Evolutionary conservation across 2,113 vertebrate genomes (phyloP), one percentile per base, ranked within the genome.

Genomic region (Siniperca chuatsi): DNA sequence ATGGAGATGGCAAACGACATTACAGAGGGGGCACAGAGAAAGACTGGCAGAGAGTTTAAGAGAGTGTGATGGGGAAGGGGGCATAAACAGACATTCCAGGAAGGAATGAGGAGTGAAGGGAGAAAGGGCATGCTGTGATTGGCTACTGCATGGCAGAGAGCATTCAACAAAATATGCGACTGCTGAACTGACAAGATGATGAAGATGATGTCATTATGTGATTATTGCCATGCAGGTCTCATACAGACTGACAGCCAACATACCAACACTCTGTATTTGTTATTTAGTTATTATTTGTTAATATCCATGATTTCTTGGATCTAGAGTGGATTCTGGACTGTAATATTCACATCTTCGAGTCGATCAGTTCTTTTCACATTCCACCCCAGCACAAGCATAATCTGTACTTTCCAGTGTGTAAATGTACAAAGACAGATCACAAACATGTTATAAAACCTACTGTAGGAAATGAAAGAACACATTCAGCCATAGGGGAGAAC

Each of bases 381-480:
- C 20, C 85, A 78, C 71, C 75, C 29, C 57, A 71, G 25, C n/a
- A 46, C 29, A 33, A 9, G 46, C 11, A 50, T 40, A 50, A 44
- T 76, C 23, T 20, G 20, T 23, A 44, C 44, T 72, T 69, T 68
- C 44, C 23, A 37, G 8, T 23, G 35, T 23, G 33, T 75, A 23
- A 20, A 55, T 52, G n/a, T 35, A 18, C 20, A 20, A 44, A 21
- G 33, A 50, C 25, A 48, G 54, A 69, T 79, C 33, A 61, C 57
- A 52, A 69, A 55, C 62, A 64, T 68, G 50, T 80, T 75, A 42
- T 79, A 81, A 87, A 87, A 71, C 52, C 42, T 73, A 65, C 33
- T 67, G 42, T 66, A 76, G 87, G 79, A 90, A 87, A 92, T 87
- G 29, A 87, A 77, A 68, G 65, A 78, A 67, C 55, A 61, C 21